Base-by-base conservation (phyloP, 2,888 invertebrate genomes). In the Linnaemya vulpina region DNA sequence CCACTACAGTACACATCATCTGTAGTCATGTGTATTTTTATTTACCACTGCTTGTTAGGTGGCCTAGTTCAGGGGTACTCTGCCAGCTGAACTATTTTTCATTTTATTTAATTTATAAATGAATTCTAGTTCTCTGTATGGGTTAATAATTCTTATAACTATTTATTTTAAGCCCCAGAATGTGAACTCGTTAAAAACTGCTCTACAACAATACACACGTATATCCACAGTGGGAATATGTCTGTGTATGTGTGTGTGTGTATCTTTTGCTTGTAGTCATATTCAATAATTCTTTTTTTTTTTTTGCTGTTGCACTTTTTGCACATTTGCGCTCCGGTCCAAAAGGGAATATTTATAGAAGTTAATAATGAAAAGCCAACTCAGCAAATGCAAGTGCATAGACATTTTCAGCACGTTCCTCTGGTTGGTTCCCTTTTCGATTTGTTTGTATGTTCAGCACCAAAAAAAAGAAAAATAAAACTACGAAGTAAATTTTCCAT, bases 301-400 rank as follows among this genome's bases (percentile, higher is more conserved):
- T 9, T n/a, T n/a, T n/a, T n/a, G n/a, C n/a, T n/a, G n/a, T 30
- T 30, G 30, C 8, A 2, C 13, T 20, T 75, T 30, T 25, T 10
- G 2, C 20, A 51, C 13, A 40, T 25, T 43, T 30, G 43, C 30
- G 43, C 30, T 35, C 46, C 35, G 22, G 0, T 30, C 40, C 40
- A 11, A 30, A 55, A 17, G 40, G 22, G 35, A 20, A 38, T 77
- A 17, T 38, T 63, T 77, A 25, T 17, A 15, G 49, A 46, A 58
- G n/a, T 58, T 67, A 67, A 76, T 76, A 55, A 76, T 65, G 58
- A 46, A 76, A 76, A 46, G 38, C 22, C 58, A 77, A 77, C 49
- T 68, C 38, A 68, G 68, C 49, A 77, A 49, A 38, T 51, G 4
- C 46, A 46, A 58, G 13, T 46, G 55, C 55, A 62, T n/a, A 58